Evolutionary conservation across 2,888 invertebrate genomes (phyloP), one percentile per base, ranked within the genome.

Genomic region (Ecdyonurus torrentis): DNA sequence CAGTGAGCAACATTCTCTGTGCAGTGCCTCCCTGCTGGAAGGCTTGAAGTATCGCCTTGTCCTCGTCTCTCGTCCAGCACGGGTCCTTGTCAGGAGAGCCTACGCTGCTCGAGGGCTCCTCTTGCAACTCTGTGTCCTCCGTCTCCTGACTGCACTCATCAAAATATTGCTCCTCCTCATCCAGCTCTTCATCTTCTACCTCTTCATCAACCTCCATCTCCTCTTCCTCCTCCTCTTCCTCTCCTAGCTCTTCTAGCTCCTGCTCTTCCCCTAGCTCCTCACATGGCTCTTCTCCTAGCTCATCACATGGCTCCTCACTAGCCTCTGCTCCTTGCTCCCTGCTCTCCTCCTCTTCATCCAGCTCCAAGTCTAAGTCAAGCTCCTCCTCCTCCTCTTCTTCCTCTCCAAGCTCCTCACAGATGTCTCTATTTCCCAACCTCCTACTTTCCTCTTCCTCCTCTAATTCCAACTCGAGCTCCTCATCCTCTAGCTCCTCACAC

Each of bases 121-220:
- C 5, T 5, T 5, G 37, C 37, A 5, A 10, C 37, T 37, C 37
- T 37, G 37, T 15, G 37, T 5, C 37, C 37, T 37, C 37, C 7
- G 37, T 15, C 37, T 37, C 37, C 37, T 37, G 37, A 37, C 37
- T 37, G 37, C 7, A 37, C 37, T 37, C 37, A 5, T 37, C 37
- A 37, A 10, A 5, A 10, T 10, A 15, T 5, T 5, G 37, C 37
- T 37, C 37, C 37, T 15, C 37, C 37, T 37, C 37, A 66, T 78
- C 78, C 0, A 77, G 74, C 67, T 78, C 81, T 61, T 80, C 78
- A 58, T 80, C 81, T 66, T 84, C 84, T 1, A 83, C 84, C 68
- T 81, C 84, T 71, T 85, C 82, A 52, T 81, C 74, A 63, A 82
- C 82, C 65, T 85, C 85, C 67, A 83, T 84, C 25, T 81, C 79